Conservation (phyloP, 2,888 invertebrate genomes). For the Linnaemya vulpina region DNA sequence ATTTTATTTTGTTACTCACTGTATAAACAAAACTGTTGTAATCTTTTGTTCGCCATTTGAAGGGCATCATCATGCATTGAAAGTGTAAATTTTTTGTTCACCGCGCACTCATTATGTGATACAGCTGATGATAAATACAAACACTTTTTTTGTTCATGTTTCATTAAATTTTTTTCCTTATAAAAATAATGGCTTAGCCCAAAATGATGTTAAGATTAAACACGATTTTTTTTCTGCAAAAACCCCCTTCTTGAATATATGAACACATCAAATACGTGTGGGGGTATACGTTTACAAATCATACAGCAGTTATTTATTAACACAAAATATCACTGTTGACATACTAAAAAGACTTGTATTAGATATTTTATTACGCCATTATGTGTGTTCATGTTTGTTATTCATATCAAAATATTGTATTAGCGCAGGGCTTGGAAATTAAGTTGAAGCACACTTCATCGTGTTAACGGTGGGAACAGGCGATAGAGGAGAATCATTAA, state of each 20-base stretch:
- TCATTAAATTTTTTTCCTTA: constrained; percentile 4
- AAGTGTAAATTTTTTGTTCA: neutral
- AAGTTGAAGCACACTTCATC: constrained; percentile 2
- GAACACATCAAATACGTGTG: neutral
- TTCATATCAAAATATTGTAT: constrained; percentile 12
- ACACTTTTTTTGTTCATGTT: neutral
- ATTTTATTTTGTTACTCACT: too few relatives aligned
- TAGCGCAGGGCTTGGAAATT: constrained; percentile 23
- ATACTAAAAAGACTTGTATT: neutral
- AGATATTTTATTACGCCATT: constrained; percentile 3
- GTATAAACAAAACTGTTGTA: neutral
- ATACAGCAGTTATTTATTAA: neutral
- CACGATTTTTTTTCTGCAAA: constrained; percentile 45
- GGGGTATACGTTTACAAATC: neutral
- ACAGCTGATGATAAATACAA: neutral
- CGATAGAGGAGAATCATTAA: neutral
- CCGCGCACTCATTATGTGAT: neutral
- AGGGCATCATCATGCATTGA: neutral
- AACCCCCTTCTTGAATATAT: constrained; percentile 33
- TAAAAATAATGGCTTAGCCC: constrained; percentile 45
- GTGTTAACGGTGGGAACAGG: constrained; percentile 2
- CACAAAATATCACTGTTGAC: neutral
- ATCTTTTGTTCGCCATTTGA: neutral
- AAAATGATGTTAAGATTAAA: constrained; percentile 60
- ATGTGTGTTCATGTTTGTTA: constrained; percentile 10